Percentiles rank a stretch among this genome's conserved stretches.
phyloP scores from a whole-genome alignment of 2,113 vertebrate species.

The Abramis brama region DNA sequence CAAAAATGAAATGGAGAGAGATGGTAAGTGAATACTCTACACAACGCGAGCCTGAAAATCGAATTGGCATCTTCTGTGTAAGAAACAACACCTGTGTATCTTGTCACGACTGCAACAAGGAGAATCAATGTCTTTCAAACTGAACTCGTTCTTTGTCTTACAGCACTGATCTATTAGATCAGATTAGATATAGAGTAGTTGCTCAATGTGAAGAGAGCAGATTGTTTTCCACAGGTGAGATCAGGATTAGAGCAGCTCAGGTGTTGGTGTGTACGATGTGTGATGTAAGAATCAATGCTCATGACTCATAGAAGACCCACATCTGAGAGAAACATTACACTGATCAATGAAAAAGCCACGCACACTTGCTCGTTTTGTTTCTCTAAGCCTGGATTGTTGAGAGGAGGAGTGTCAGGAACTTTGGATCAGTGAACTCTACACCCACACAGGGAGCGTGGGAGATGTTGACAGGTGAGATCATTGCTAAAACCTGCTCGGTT shows the following conservation, averaged over 20 bases:
- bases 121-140: background rate
- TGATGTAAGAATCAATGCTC: conserved; percentile 20
- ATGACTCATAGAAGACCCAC: conserved; percentile 41
- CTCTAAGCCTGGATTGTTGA: conserved; percentile 35
- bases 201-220: background rate
- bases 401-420: conserved; percentile 63
- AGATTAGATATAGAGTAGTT: background rate
- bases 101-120: background rate
- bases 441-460: conserved; percentile 52
- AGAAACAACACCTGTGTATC: background rate
- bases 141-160: background rate
- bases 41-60: background rate
- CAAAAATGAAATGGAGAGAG: background rate
- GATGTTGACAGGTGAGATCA: conserved; percentile 68
- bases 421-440: conserved; percentile 66
- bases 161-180: background rate
- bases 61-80: background rate
- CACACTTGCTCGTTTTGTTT: conserved; percentile 15
- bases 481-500: conserved; percentile 52
- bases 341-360: conserved; percentile 10
- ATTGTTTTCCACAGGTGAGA: conserved; percentile 24
- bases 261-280: conserved; percentile 1
- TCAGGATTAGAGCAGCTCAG: background rate
- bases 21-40: background rate
- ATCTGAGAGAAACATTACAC: conserved; percentile 14